A percentile compares a stretch with the other conserved stretches of the same genome.
Evolutionary conservation across 2,113 vertebrate genomes (phyloP).

Genomic region (Chloroceryle aenea): DNA sequence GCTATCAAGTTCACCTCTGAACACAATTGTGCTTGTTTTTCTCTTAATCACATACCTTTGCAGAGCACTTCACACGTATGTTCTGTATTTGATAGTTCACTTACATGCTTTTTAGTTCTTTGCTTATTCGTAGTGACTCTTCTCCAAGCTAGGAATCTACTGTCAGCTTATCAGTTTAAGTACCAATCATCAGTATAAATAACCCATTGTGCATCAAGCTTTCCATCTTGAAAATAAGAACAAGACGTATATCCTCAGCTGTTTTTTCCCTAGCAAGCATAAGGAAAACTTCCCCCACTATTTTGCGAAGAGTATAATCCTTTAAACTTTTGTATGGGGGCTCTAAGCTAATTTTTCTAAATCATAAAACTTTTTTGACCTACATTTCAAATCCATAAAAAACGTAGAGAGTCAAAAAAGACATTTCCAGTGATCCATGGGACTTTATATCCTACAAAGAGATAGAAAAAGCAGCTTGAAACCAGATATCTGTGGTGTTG

Average conservation of each 20-base stretch:
- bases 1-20: background rate
- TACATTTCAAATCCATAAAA: background rate
- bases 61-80: background rate
- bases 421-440: background rate
- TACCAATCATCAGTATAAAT: background rate
- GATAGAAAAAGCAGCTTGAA: background rate
- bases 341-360: background rate
- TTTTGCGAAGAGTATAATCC: background rate
- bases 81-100: background rate
- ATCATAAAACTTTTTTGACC: background rate
- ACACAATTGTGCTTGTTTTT: background rate
- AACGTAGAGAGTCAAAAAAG: background rate
- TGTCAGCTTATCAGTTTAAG: slow-evolving; percentile 27
- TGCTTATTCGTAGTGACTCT: background rate
- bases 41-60: background rate
- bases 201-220: background rate
- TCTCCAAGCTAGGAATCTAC: background rate
- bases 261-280: background rate
- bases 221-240: background rate
- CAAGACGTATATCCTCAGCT: background rate
- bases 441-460: background rate
- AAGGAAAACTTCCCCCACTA: background rate
- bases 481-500: background rate
- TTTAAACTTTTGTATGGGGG: background rate
- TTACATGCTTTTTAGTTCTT: background rate